A percentile compares a stretch with the other conserved stretches of the same genome.
These are phyloP conservation scores for Cuculus canorus DNA, from an alignment of 2,797 vertebrate species.

Conservation along the genomic window DNA sequence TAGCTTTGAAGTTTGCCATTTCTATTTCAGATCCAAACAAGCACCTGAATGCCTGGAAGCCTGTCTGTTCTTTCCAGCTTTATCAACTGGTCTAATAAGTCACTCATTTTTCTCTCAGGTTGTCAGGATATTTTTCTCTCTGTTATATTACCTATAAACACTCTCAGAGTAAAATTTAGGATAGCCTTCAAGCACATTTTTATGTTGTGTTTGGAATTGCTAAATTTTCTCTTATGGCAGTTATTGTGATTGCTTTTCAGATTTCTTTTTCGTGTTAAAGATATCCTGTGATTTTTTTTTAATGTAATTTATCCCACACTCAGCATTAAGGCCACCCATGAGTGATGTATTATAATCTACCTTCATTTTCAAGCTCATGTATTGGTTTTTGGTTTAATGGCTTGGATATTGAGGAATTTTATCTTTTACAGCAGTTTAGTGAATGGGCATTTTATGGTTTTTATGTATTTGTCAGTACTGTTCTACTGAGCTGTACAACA, in stretches of 20 bases:
- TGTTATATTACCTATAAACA: not conserved
- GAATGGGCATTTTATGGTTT: not conserved
- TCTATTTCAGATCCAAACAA: constrained; percentile 2
- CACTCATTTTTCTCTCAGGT: not conserved
- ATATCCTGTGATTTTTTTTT: not conserved
- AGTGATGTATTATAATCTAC: not conserved
- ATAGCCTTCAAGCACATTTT: not conserved
- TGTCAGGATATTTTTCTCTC: constrained; percentile 14
- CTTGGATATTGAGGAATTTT: not conserved
- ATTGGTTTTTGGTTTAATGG: not conserved
- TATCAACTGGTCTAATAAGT: not conserved
- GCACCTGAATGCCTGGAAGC: not conserved
- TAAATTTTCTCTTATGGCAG: not conserved
- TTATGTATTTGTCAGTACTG: not conserved
- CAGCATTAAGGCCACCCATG: not conserved
- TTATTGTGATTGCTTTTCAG: not conserved
- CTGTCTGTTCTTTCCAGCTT: not conserved
- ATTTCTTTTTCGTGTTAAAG: not conserved
- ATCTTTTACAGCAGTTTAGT: not conserved
- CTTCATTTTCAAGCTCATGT: not conserved
- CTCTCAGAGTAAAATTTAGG: not conserved
- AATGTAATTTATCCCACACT: not conserved
- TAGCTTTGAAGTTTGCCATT: not conserved
- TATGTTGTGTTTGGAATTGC: not conserved
- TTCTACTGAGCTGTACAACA: not conserved